Conservation (phyloP, 1,140 invertebrate genomes). For the Chlorops oryzae region DNA sequence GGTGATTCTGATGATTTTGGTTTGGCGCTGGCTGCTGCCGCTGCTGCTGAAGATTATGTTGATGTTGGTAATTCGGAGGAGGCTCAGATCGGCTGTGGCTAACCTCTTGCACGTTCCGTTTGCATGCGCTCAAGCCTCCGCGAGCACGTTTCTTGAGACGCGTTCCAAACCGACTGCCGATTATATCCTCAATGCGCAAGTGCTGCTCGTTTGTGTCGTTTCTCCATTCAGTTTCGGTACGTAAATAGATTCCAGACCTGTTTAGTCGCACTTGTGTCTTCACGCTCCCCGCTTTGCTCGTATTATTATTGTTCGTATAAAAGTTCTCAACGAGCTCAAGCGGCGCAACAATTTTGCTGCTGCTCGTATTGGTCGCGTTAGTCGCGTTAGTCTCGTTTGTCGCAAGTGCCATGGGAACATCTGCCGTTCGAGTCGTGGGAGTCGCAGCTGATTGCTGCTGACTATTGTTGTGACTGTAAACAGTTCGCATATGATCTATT, state of each 20-base stretch:
- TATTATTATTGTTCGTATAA: constrained; percentile 65
- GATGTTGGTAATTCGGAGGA: too few species aligned
- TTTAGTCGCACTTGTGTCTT: constrained; percentile 69
- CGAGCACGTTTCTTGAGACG: constrained; percentile 62
- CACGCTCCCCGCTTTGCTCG: constrained; percentile 61
- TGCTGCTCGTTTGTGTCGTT: constrained; percentile 62
- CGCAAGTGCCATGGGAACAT: too few species aligned
- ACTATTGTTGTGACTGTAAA: too few species aligned
- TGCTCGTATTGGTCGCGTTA: too few species aligned
- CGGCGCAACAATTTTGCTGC: too few species aligned
- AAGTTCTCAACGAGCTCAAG: constrained; percentile 74
- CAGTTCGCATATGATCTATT: too few species aligned
- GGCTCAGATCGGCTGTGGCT: not conserved
- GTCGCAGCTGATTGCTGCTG: too few species aligned
- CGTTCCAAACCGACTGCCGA: constrained; percentile 71
- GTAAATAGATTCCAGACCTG: constrained; percentile 64
- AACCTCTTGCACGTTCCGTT: constrained; percentile 50
- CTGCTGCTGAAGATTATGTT: too few species aligned
- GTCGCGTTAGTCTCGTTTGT: too few species aligned
- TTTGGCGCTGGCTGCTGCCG: not conserved
- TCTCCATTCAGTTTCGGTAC: constrained; percentile 57
- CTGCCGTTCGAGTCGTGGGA: too few species aligned
- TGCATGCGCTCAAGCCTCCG: constrained; percentile 50
- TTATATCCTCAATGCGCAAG: constrained; percentile 66
- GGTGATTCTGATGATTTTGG: too few species aligned